A percentile compares a stretch with the other conserved stretches of the same genome.
Conservation (phyloP, 1,140 invertebrate species). For the Euglossa dilemma region DNA sequence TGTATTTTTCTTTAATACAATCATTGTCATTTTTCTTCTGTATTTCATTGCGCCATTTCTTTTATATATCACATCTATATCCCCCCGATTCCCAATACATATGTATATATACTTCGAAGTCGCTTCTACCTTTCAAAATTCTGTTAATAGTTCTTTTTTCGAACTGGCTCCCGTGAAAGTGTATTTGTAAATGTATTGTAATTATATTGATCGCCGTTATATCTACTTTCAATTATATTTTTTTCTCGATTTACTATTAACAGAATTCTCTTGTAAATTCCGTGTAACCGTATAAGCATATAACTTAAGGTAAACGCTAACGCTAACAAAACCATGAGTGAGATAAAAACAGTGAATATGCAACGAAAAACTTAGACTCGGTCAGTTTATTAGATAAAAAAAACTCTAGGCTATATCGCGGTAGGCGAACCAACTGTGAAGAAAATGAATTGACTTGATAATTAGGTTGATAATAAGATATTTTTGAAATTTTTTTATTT, state of each 20-base stretch:
- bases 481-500: slow-evolving; percentile 48
- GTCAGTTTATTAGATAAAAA: slow-evolving; percentile 71
- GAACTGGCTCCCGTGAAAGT: slow-evolving; percentile 7
- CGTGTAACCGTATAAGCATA: slow-evolving; percentile 47
- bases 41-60: slow-evolving; percentile 20
- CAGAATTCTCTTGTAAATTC: slow-evolving; percentile 40
- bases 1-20: slow-evolving; percentile 47
- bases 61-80: slow-evolving; percentile 23
- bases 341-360: slow-evolving; percentile 76
- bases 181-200: slow-evolving; percentile 24
- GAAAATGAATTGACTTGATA: slow-evolving; percentile 47
- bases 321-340: slow-evolving; percentile 71
- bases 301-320: slow-evolving; percentile 49
- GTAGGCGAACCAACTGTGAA: slow-evolving; percentile 45
- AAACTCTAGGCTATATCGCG: slow-evolving; percentile 42
- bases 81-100: neutral
- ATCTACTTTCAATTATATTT: slow-evolving; percentile 55
- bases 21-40: slow-evolving; percentile 33
- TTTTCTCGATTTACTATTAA: slow-evolving; percentile 42
- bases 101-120: slow-evolving; percentile 39
- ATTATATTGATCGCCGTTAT: slow-evolving; percentile 39
- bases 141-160: slow-evolving; percentile 28
- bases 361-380: slow-evolving; percentile 79
- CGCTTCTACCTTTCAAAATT: slow-evolving; percentile 44
- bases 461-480: slow-evolving; percentile 54